Evolutionary conservation across 2,113 vertebrate species (phyloP).

Genomic region (Numida meleagris): DNA sequence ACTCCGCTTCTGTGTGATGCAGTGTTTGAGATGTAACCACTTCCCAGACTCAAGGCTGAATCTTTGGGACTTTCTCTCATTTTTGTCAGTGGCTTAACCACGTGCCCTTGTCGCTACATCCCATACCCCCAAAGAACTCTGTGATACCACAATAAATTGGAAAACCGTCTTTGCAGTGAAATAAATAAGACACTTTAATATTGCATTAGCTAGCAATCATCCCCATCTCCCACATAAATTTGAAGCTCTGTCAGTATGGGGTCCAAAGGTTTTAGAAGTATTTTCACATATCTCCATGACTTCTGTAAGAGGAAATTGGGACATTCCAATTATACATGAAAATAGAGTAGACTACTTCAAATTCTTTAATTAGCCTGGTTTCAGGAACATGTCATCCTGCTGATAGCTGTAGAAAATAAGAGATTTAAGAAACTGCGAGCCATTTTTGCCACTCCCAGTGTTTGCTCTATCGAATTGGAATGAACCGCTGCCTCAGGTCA

Average conservation of each 20-base stretch:
- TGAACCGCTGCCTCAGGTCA: neutral
- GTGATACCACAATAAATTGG: neutral
- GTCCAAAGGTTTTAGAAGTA: conserved; percentile 46
- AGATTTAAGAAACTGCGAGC: neutral
- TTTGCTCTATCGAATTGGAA: conserved; percentile 17
- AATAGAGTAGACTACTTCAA: conserved; percentile 56
- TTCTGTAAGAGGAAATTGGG: conserved; percentile 27
- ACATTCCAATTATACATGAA: conserved; percentile 64
- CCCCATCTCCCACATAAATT: neutral
- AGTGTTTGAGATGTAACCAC: conserved; percentile 76
- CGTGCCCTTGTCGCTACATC: neutral
- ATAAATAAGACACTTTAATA: conserved; percentile 44
- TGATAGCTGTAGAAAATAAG: neutral
- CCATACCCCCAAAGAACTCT: neutral
- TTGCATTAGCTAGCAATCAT: conserved; percentile 51
- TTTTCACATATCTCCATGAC: neutral
- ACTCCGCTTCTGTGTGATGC: conserved; percentile 66
- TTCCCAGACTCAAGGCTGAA: conserved; percentile 1
- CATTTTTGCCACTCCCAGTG: neutral
- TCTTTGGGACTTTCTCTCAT: neutral
- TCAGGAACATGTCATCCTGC: neutral
- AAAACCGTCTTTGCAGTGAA: neutral
- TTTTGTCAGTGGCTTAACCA: neutral
- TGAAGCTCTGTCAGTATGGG: neutral
- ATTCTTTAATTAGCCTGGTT: conserved; percentile 64